Conservation (phyloP, 2,888 invertebrate species). For the Dryobota labecula region DNA sequence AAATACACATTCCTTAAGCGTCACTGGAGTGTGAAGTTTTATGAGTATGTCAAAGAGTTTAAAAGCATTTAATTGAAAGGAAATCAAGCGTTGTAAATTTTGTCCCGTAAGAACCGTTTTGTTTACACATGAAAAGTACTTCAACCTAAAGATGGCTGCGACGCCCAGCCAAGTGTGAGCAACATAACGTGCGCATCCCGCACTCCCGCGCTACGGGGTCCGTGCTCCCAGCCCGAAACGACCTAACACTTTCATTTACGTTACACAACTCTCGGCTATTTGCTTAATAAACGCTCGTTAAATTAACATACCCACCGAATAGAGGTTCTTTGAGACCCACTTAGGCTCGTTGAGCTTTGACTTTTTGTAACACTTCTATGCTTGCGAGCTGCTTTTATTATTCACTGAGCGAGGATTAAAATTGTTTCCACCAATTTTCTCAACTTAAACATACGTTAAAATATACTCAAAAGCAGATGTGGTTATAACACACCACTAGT, state of each 20-base stretch:
- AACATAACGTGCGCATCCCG: constrained; percentile 67
- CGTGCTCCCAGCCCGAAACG: constrained; percentile 53
- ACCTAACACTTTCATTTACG: constrained; percentile 75
- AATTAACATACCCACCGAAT: constrained; percentile 75
- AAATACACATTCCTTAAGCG: constrained; percentile 55
- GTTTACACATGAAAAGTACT: constrained; percentile 69
- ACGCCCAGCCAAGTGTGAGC: constrained; percentile 69
- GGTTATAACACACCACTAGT: constrained; percentile 33
- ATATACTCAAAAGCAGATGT: constrained; percentile 4
- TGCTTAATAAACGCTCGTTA: constrained; percentile 77
- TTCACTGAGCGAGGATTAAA: constrained; percentile 43
- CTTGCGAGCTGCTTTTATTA: constrained; percentile 47
- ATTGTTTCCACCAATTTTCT: constrained; percentile 39
- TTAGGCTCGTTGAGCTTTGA: constrained; percentile 58
- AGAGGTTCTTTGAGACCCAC: constrained; percentile 68
- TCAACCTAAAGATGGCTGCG: constrained; percentile 63
- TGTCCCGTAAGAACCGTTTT: constrained; percentile 65
- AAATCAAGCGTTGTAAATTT: constrained; percentile 69
- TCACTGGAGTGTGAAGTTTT: constrained; percentile 65
- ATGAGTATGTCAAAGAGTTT: constrained; percentile 66
- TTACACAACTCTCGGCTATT: constrained; percentile 75
- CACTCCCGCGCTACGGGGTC: constrained; percentile 28
- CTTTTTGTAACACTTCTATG: constrained; percentile 56
- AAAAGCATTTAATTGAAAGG: constrained; percentile 71
- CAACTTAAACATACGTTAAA: constrained; percentile 28